Percentiles rank a stretch among this genome's conserved stretches.
Evolutionary conservation across 2,113 vertebrate species (phyloP).

Genomic region (Tyto alba): DNA sequence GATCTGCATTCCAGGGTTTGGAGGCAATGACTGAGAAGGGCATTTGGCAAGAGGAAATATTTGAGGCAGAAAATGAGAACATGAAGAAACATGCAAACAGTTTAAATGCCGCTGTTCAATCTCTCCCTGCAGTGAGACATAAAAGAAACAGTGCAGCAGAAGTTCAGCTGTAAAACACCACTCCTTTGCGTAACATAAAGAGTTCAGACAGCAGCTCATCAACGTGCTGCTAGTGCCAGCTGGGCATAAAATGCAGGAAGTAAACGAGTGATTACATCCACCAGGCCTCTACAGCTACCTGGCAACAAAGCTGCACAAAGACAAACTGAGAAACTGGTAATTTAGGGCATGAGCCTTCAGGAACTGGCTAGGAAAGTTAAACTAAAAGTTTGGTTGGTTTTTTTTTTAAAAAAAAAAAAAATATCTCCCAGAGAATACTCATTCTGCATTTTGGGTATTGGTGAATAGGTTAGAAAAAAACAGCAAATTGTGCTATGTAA

Average conservation of each 20-base stretch:
- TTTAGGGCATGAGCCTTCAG: not conserved
- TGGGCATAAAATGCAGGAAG: not conserved
- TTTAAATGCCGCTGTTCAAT: not conserved
- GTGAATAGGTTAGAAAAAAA: not conserved
- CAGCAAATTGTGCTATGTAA: not conserved
- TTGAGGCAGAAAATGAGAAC: constrained; percentile 2
- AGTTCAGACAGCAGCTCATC: not conserved
- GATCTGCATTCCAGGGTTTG: not conserved
- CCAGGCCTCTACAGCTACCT: not conserved
- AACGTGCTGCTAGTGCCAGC: not conserved
- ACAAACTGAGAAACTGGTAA: not conserved
- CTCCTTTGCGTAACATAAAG: not conserved
- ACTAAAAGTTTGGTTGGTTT: too few species aligned
- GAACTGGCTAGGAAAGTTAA: not conserved
- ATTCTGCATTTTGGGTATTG: not conserved
- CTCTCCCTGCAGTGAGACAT: not conserved
- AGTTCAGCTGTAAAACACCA: not conserved
- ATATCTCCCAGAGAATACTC: not conserved
- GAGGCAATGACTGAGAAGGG: not conserved
- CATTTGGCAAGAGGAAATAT: not conserved
- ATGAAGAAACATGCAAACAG: not conserved
- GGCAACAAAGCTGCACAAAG: not conserved
- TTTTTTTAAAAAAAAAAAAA: not conserved
- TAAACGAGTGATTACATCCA: not conserved
- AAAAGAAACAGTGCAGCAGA: not conserved